Evolutionary conservation across 1,140 invertebrate species (phyloP).

Genomic region (Rhopalosiphum padi): DNA sequence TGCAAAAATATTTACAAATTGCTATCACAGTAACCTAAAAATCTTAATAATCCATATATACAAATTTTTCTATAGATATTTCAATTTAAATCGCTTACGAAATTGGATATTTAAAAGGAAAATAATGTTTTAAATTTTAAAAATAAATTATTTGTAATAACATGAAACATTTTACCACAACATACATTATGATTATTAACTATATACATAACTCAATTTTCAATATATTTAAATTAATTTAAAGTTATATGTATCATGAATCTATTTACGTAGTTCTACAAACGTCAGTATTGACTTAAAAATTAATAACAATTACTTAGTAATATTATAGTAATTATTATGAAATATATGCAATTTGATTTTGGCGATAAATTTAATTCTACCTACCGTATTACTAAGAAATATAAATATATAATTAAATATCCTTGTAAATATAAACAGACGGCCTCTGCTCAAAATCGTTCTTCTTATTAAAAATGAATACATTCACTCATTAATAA

Average conservation of each 20-base stretch:
- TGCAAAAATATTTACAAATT: too few relatives aligned
- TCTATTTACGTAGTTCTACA: not conserved
- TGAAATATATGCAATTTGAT: not conserved
- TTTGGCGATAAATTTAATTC: not conserved
- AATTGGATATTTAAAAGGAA: not conserved
- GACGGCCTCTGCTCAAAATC: not conserved
- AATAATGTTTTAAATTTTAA: not conserved
- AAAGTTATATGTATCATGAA: not conserved
- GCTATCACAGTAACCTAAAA: too few relatives aligned
- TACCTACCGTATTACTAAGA: not conserved
- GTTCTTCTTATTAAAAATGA: not conserved
- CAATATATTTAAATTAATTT: not conserved
- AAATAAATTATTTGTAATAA: not conserved
- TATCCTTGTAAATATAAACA: too few relatives aligned
- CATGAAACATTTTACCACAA: not conserved
- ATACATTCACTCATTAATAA: not conserved
- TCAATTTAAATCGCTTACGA: not conserved
- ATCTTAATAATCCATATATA: too few relatives aligned
- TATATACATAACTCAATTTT: not conserved
- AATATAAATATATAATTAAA: too few relatives aligned
- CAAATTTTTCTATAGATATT: not conserved
- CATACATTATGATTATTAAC: not conserved
- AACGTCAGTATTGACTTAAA: not conserved
- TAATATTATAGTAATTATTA: not conserved
- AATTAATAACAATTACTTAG: not conserved